A percentile compares a stretch with the other conserved stretches of the same genome.
phyloP scores from a whole-genome alignment of 2,888 invertebrate genomes.

The Mactromeris polynyma region DNA sequence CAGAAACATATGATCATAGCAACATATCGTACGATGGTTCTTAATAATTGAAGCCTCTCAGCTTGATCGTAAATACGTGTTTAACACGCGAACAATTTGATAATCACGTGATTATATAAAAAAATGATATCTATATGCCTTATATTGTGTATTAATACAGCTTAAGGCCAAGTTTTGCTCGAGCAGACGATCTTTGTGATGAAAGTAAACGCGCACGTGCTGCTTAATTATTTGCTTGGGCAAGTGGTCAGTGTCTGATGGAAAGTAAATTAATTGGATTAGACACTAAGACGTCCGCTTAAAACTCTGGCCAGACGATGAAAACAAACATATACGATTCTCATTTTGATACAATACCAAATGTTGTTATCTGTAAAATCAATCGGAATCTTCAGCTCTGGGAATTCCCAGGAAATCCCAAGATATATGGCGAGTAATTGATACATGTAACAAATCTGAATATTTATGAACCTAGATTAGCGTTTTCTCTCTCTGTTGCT shows the following conservation, averaged over 20 bases:
- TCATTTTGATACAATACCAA: neutral
- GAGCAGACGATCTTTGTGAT: neutral
- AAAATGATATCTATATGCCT: neutral
- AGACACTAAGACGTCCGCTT: constrained; percentile 8
- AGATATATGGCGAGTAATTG: neutral
- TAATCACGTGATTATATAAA: neutral
- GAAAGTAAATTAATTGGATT: neutral
- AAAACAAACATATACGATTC: neutral
- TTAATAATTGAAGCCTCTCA: neutral
- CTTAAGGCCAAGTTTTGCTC: neutral
- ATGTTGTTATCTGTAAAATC: constrained; percentile 12
- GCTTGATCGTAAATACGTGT: neutral
- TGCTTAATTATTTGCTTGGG: neutral
- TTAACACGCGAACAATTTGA: neutral
- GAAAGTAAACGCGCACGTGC: neutral
- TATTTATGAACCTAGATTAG: constrained; percentile 4
- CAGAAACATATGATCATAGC: neutral
- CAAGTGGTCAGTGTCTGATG: neutral
- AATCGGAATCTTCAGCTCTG: neutral
- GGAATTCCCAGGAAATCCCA: constrained; percentile 15
- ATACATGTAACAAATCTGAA: constrained; percentile 20
- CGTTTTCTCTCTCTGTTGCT: neutral
- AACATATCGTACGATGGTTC: neutral
- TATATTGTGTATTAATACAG: neutral
- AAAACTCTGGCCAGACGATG: neutral